Base-by-base conservation (phyloP, 2,113 vertebrate species). In the Symphodus melops region DNA sequence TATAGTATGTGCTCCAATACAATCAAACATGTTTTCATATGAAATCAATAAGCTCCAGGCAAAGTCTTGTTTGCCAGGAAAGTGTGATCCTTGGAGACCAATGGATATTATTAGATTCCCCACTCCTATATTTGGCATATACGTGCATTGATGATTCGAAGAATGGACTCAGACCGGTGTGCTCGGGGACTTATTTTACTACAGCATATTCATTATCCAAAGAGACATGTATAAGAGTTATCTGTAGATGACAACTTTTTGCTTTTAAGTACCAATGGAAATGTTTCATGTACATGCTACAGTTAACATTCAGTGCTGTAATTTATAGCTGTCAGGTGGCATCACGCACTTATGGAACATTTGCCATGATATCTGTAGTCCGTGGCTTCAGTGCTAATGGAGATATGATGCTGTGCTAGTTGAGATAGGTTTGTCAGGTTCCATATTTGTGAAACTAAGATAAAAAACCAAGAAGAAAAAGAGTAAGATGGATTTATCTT, bases 21-120 rank as follows among this genome's bases (percentile, higher is more conserved):
- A 79, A 56, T 52, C 61, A 21, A 70, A 60, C 28, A 33, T 20
- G 52, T 6, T 46, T 67, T 51, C 44, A 48, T 49, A 59, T 77
- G 12, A 75, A 77, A 80, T 88, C 66, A 86, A 85, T 72, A 23
- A 41, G 51, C 77, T 66, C 21, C 41, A 75, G 75, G 42, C 68
- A 53, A 39, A 10, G 48, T 17, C 5, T 7, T 53, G n/a, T 65
- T 70, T 81, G 82, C 72, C 75, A 64, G 59, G 20, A 74, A 60
- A 19, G 14, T 6, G 4, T 28, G 1, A 4, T 74, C 61, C 54
- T 75, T 21, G 19, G 23, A 77, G 70, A 62, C 2, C 19, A 28
- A 46, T 49, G 6, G 0, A 16, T 79, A 63, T 79, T 60, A 77
- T 80, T 81, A 72, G 58, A 72, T 49, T 46, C 28, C 11, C 1